Evolutionary conservation across 2,113 vertebrate genomes (phyloP).

Genomic region (Hippolais icterina): DNA sequence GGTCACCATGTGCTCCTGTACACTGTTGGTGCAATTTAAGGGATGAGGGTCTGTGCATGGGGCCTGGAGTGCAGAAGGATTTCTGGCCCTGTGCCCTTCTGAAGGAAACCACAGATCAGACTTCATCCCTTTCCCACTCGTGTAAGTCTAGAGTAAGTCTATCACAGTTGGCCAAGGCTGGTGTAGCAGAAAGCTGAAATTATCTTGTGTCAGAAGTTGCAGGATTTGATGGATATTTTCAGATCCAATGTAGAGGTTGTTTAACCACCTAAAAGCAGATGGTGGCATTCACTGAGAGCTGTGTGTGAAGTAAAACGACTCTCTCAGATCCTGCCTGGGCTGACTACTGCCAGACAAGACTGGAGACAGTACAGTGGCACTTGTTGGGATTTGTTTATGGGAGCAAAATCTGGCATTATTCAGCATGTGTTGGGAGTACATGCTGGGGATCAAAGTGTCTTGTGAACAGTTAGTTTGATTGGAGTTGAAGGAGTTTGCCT

Average conservation of each 20-base stretch:
- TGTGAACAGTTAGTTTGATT: not conserved
- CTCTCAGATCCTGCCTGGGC: not conserved
- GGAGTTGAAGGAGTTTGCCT: not conserved
- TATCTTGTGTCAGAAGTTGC: not conserved
- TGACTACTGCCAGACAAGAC: not conserved
- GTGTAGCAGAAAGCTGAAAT: not conserved
- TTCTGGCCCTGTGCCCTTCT: not conserved
- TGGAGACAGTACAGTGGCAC: not conserved
- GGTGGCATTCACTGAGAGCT: not conserved
- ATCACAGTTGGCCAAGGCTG: not conserved
- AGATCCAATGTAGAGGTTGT: not conserved
- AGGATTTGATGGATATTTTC: not conserved
- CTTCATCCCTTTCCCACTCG: not conserved
- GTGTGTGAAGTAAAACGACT: not conserved
- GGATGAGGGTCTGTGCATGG: not conserved
- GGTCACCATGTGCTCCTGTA: not conserved
- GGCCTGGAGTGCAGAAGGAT: rapidly evolving
- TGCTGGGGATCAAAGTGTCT: conserved; percentile 9
- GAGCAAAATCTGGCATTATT: not conserved
- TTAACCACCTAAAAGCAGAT: conserved; percentile 31
- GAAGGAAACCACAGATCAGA: not conserved
- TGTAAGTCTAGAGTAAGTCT: not conserved
- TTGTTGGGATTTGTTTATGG: conserved; percentile 8
- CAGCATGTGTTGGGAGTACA: not conserved
- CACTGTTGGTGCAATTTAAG: not conserved